Evolutionary conservation across 1,140 invertebrate genomes (phyloP), one percentile per base, ranked within the genome.

Genomic region (Bradysia coprophila): DNA sequence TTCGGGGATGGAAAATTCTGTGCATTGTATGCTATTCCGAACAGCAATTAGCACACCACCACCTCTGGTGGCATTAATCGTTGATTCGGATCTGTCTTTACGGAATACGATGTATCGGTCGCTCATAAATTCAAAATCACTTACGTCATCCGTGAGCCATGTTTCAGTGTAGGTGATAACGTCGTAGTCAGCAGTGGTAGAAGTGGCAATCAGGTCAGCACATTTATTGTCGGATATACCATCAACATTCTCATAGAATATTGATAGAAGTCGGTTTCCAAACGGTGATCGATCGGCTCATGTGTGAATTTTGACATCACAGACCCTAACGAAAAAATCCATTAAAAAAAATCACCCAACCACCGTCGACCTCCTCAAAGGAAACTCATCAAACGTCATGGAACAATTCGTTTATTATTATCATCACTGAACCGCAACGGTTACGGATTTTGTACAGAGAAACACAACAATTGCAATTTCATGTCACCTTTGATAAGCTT

Each of bases 391-490:
- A n/a, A n/a, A n/a, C n/a, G n/a, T n/a, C n/a, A n/a, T n/a, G n/a
- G n/a, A n/a, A n/a, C n/a, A n/a, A n/a, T n/a, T n/a, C n/a, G n/a
- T n/a, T n/a, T n/a, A n/a, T n/a, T n/a, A n/a, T n/a, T n/a, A n/a
- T n/a, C n/a, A n/a, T n/a, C n/a, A n/a, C n/a, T n/a, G n/a, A n/a
- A n/a, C n/a, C n/a, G n/a, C n/a, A n/a, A n/a, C n/a, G 24, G 43
- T 41, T 45, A 51, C 31, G 48, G 58, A 20, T 61, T 59, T 40
- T 51, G 50, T 1, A 60, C 54, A 5, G 44, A 39, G 33, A 64
- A 63, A 43, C 60, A 63, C 23, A 59, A 52, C 18, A 65, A 36
- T 40, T 64, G 62, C 31, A 65, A 46, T 16, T 53, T 50, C 63
- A 64, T 65, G 33, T 53, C 50, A 5, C 51, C 46, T 34, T 64